phyloP scores from a whole-genome alignment of 2,113 vertebrate species.

The Empidonax traillii region DNA sequence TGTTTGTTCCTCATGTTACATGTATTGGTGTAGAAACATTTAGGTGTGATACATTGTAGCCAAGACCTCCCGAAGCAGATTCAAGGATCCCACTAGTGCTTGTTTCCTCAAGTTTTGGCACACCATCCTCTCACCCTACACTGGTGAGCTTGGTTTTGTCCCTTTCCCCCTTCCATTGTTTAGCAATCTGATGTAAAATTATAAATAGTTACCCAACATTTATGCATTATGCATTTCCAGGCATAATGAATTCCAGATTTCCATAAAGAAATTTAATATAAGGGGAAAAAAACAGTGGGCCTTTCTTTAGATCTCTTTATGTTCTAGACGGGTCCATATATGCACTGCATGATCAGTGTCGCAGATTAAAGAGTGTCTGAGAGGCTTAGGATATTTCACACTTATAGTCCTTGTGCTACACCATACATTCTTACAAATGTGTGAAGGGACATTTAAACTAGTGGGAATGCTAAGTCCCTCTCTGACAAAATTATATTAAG shows the following conservation, averaged over 20 bases:
- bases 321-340: not conserved
- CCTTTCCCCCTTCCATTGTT: not conserved
- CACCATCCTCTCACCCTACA: no score
- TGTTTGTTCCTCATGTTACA: accelerated
- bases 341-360: not conserved
- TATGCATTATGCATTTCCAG: not conserved
- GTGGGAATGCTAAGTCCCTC: not conserved
- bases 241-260: not conserved
- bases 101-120: not conserved
- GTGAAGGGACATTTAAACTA: not conserved
- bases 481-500: not conserved
- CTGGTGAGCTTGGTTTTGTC: not conserved
- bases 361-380: not conserved
- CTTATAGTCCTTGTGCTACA: not conserved
- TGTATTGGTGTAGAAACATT: not conserved
- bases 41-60: not conserved
- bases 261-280: not conserved
- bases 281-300: not conserved
- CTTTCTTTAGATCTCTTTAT: not conserved
- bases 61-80: not conserved
- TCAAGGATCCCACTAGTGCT: not conserved
- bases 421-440: not conserved
- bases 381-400: not conserved
- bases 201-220: not conserved
- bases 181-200: not conserved